A percentile compares a stretch with the other conserved stretches of the same genome.
These are phyloP conservation scores for Drosophila bocki DNA, from an alignment of 1,140 invertebrate genomes.

Conservation along the genomic window DNA sequence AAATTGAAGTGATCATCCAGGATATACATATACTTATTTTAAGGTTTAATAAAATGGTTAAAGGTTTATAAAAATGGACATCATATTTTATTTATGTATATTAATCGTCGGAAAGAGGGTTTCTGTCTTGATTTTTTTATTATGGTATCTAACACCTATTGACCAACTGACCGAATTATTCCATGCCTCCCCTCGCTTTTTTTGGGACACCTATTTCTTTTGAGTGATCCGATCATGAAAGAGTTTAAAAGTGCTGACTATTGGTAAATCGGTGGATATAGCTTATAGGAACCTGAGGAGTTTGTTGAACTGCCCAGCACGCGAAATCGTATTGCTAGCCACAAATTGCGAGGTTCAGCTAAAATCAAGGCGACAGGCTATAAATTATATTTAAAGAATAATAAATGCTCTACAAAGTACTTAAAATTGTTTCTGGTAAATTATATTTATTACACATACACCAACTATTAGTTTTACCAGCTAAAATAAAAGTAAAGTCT, in stretches of 20 bases:
- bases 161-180: constrained; percentile 64
- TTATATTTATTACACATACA: neutral
- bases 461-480: neutral
- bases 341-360: constrained; percentile 21
- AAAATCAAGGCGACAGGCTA: neutral
- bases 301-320: constrained; percentile 69
- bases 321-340: constrained; percentile 39
- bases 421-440: too few species aligned
- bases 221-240: neutral
- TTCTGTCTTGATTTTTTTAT: neutral
- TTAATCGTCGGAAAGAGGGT: neutral
- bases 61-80: neutral
- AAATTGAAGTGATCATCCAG: neutral
- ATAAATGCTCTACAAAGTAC: neutral
- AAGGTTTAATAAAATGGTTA: neutral
- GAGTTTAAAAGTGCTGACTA: constrained; percentile 26
- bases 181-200: constrained; percentile 3
- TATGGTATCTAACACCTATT: constrained; percentile 53
- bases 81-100: neutral
- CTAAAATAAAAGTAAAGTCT: neutral
- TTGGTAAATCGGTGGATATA: constrained; percentile 1
- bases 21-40: neutral
- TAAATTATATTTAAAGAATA: neutral
- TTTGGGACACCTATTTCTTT: constrained; percentile 13
- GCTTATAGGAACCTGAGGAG: constrained; percentile 59